Base-by-base conservation (phyloP, 2,797 vertebrate species). In the Eutrigla gurnardus region DNA sequence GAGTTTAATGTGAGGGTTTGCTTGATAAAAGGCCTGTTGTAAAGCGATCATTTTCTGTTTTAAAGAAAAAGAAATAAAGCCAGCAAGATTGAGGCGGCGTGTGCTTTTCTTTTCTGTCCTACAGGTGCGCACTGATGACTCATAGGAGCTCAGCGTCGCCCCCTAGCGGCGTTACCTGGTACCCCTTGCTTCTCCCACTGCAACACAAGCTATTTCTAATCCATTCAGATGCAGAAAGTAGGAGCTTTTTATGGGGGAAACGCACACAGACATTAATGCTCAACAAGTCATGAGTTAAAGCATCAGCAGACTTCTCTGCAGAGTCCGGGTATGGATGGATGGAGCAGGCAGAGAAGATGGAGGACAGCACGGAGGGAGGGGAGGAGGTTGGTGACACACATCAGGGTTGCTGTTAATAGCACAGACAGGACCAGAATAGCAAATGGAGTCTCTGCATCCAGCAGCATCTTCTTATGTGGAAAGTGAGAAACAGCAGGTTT, bases 41-140 rank as follows among this genome's bases (percentile, higher is more conserved):
- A 91, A 94, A 95, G 93, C 94, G 86, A 94, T 94, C 88, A 93
- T 95, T 96, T 96, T 95, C 94, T 96, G 95, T 96, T 96, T 95
- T 96, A 96, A 95, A 96, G 94, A 95, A 96, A 96, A 95, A 95
- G 85, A 91, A 95, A 94, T 94, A 95, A 95, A 94, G 88, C 85
- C 91, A 85, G 88, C 92, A 89, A 93, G 87, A 93, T 73, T 71
- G 83, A 82, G 72, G 39, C 67, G 18, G 74, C 47, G 76, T 75
- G 85, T 78, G 66, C 49, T 70, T 13, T 75, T 8, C 14, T 70
- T 70, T 69, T 71, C 42, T 61, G 68, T 77, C 82, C 75, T 74
- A 81, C 79, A 88, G 82, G 85, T 88, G 84, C 75, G 36, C 81
- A 65, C 69, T 78, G 89, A 93, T 94, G 93, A 94, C 92, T 94